A percentile compares a stretch with the other conserved stretches of the same genome.
Conservation (phyloP, 2,797 vertebrate species). For the Sitta carolinensis region DNA sequence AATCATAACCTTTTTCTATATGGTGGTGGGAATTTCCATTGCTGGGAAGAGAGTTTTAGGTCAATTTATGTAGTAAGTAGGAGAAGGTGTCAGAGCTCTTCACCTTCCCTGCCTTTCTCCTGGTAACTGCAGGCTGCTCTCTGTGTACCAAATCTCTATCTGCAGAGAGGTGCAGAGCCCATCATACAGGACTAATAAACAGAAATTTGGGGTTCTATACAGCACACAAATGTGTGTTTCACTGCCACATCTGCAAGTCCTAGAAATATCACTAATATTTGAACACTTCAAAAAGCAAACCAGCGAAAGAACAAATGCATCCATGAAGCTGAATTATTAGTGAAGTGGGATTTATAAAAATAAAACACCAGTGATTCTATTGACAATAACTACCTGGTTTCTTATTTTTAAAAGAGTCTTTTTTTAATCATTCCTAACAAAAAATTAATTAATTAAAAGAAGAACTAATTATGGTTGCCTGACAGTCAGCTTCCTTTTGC, state of each 20-base stretch:
- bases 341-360: background rate
- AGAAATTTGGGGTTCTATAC: background rate
- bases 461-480: background rate
- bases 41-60: background rate
- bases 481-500: background rate
- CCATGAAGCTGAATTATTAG: background rate
- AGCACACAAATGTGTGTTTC: background rate
- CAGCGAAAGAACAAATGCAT: background rate
- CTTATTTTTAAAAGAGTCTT: background rate
- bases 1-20: background rate
- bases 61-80: background rate
- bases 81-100: background rate
- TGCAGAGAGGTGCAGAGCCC: background rate
- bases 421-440: background rate
- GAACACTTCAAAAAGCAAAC: background rate
- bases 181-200: accelerated
- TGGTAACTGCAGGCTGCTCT: background rate
- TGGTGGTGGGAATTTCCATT: background rate
- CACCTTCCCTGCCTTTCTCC: background rate
- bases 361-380: background rate
- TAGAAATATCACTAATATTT: background rate
- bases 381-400: background rate
- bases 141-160: background rate
- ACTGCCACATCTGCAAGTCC: background rate
- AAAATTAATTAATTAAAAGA: background rate